A percentile compares a stretch with the other conserved stretches of the same genome.
These are phyloP conservation scores for Anoura caudifer DNA, from an alignment of 2,113 vertebrate genomes.

Conservation along the genomic window DNA sequence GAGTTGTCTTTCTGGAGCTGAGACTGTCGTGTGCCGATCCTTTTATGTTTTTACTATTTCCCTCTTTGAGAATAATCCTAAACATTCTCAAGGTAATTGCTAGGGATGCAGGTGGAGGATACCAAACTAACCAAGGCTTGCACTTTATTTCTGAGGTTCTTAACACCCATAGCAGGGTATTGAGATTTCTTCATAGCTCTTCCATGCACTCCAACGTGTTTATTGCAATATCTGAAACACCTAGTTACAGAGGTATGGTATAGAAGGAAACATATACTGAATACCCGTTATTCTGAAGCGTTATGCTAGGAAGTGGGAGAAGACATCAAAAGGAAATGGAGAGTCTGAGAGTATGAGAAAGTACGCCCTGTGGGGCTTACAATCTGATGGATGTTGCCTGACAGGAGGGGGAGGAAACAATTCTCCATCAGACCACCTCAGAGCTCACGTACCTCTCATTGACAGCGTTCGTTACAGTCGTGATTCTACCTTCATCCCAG, in stretches of 20 bases:
- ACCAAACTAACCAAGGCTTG: neutral
- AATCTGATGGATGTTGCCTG: neutral
- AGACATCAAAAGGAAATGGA: conserved; percentile 13
- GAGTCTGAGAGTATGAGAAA: neutral
- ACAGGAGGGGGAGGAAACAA: neutral
- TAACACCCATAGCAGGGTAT: neutral
- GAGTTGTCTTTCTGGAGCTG: neutral
- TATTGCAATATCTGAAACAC: conserved; percentile 6
- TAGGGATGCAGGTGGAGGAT: neutral
- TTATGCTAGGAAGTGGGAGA: neutral
- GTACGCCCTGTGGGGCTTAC: neutral
- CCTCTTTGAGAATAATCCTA: neutral
- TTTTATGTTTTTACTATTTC: neutral
- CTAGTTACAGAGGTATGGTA: neutral
- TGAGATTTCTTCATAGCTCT: neutral
- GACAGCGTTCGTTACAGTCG: neutral
- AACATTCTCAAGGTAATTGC: neutral
- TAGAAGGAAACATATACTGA: neutral
- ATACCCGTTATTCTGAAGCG: conserved; percentile 8
- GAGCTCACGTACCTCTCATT: neutral
- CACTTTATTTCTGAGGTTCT: neutral
- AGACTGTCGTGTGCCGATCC: neutral
- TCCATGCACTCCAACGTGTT: neutral
- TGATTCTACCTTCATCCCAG: neutral
- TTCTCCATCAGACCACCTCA: neutral